Percentiles rank a stretch among this genome's conserved stretches.
phyloP scores from a whole-genome alignment of 1,140 invertebrate species.

The Calycopis cecrops region DNA sequence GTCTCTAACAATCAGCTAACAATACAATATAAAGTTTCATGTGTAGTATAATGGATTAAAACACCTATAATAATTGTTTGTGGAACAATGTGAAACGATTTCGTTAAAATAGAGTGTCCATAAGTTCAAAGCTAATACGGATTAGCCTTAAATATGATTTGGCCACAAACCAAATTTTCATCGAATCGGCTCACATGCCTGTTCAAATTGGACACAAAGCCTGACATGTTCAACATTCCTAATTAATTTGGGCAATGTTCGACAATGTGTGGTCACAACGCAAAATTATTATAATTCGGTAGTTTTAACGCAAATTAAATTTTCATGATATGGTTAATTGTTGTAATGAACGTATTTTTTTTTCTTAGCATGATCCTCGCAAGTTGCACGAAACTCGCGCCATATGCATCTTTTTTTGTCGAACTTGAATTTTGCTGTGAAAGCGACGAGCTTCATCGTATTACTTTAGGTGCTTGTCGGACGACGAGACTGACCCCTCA shows the following conservation, averaged over 20 bases:
- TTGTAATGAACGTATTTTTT: background rate
- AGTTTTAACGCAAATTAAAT: too few species aligned
- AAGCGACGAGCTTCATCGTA: too few species aligned
- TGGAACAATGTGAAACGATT: background rate
- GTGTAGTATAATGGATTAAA: conserved; percentile 12
- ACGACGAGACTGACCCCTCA: too few species aligned
- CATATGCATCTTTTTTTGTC: too few species aligned
- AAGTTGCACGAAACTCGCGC: too few species aligned
- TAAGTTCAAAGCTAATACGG: conserved; percentile 13
- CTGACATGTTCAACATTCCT: background rate
- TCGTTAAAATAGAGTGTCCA: conserved; percentile 16
- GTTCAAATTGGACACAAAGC: too few species aligned
- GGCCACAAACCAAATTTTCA: conserved; percentile 11
- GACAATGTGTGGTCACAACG: background rate
- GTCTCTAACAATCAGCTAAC: too few species aligned
- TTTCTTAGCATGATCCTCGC: too few species aligned
- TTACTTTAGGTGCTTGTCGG: too few species aligned
- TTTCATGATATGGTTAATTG: too few species aligned
- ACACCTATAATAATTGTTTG: conserved; percentile 7
- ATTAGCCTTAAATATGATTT: conserved; percentile 18
- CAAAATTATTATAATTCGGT: too few species aligned
- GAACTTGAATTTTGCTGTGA: too few species aligned
- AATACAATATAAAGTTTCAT: conserved; percentile 1
- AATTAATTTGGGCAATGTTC: background rate
- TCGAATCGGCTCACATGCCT: background rate